Evolutionary conservation across 2,888 invertebrate genomes (phyloP).

Genomic region (Cephus nigrinus): DNA sequence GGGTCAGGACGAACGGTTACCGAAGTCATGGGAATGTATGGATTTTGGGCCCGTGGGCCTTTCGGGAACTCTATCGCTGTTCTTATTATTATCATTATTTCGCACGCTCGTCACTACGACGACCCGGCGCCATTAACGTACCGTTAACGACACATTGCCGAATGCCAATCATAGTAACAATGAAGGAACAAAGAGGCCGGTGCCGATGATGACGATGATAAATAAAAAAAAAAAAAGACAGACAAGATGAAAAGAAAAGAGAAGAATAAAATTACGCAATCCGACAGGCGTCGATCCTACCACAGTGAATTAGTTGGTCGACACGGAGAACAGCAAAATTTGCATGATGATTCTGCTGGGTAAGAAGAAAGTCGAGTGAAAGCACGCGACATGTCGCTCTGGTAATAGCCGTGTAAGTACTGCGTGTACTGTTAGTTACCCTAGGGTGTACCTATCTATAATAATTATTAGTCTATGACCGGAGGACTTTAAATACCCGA

Average conservation of each 20-base stretch:
- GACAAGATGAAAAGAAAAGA: background rate
- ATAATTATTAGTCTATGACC: background rate
- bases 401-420: background rate
- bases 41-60: background rate
- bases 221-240: background rate
- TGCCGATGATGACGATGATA: background rate
- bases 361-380: background rate
- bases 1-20: background rate
- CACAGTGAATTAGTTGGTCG: background rate
- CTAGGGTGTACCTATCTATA: background rate
- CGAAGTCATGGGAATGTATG: background rate
- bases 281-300: background rate
- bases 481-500: background rate
- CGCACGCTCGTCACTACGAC: background rate
- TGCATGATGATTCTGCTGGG: background rate
- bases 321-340: background rate
- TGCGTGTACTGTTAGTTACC: background rate
- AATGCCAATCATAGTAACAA: background rate
- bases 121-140: background rate
- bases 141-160: background rate
- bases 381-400: background rate
- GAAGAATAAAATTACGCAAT: background rate
- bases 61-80: background rate
- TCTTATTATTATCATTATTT: background rate
- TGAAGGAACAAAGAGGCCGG: background rate